A percentile compares a stretch with the other conserved stretches of the same genome.
These are phyloP conservation scores for Pterostichus madidus DNA, from an alignment of 2,888 invertebrate species.

Conservation along the genomic window DNA sequence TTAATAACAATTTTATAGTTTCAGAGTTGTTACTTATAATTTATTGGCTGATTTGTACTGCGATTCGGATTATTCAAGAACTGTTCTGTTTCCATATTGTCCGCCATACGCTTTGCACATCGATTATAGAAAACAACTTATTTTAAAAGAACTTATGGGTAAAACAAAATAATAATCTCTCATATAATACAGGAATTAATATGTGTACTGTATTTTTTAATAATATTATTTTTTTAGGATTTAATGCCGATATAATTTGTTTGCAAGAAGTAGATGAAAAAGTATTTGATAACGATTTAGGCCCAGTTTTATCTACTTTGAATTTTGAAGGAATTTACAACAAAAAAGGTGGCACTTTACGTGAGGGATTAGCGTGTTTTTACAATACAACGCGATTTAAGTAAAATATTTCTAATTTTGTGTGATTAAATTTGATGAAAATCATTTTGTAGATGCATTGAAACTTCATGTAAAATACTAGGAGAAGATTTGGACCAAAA, in stretches of 20 bases:
- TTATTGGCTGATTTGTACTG: conserved; percentile 95
- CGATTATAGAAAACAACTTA: conserved; percentile 92
- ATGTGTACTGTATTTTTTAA: background rate
- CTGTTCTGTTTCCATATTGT: conserved; percentile 90
- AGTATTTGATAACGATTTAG: conserved; percentile 85
- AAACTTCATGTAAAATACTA: conserved; percentile 80
- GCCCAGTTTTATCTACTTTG: conserved; percentile 79
- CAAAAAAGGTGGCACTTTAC: conserved; percentile 85
- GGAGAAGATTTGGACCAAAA: conserved; percentile 80
- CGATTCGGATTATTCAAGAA: conserved; percentile 88
- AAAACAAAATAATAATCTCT: conserved; percentile 67
- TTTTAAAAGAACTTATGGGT: conserved; percentile 91
- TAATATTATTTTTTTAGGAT: conserved; percentile 80
- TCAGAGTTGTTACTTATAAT: conserved; percentile 93
- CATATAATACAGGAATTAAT: background rate
- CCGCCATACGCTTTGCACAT: conserved; percentile 88
- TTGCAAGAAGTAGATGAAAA: conserved; percentile 95
- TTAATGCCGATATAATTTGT: conserved; percentile 93
- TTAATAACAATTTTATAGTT: conserved; percentile 77
- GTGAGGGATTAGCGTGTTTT: conserved; percentile 91
- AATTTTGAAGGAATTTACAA: conserved; percentile 83
- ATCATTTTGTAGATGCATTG: conserved; percentile 77
- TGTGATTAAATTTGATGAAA: conserved; percentile 45
- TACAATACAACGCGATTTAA: conserved; percentile 85
- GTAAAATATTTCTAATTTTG: conserved; percentile 74